Evolutionary conservation across 2,888 invertebrate species (phyloP).

Genomic region (Orthosia cruda): DNA sequence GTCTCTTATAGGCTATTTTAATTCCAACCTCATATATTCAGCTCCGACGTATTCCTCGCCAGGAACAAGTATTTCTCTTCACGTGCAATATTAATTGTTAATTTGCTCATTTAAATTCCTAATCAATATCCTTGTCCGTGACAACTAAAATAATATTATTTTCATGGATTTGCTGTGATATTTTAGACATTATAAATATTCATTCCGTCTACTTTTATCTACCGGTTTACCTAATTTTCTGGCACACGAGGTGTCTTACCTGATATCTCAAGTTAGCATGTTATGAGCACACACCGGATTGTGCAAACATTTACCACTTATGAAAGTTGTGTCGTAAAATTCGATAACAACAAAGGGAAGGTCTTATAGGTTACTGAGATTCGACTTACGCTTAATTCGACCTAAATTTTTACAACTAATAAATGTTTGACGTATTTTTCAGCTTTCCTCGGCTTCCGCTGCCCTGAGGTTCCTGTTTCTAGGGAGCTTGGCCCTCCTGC

Average conservation of each 20-base stretch:
- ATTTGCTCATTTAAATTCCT: conserved; percentile 26
- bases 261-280: conserved; percentile 41
- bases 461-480: conserved; percentile 92
- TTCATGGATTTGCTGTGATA: not conserved
- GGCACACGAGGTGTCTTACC: conserved; percentile 24
- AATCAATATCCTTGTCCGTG: conserved; percentile 27
- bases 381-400: not conserved
- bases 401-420: not conserved
- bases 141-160: not conserved
- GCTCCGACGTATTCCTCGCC: not conserved
- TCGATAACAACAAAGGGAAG: conserved; percentile 29
- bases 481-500: conserved; percentile 87
- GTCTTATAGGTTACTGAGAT: conserved; percentile 5
- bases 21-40: not conserved
- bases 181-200: not conserved
- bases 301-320: conserved; percentile 58
- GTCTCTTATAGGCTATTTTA: not conserved
- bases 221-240: conserved; percentile 4
- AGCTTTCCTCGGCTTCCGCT: conserved; percentile 95
- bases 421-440: conserved; percentile 69
- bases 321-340: conserved; percentile 60
- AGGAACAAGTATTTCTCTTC: conserved; percentile 9
- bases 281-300: conserved; percentile 43
- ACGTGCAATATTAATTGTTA: not conserved
- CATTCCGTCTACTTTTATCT: not conserved